These are phyloP conservation scores for Heteromurus nitidus DNA, from an alignment of 2,888 invertebrate genomes.

Conservation along the genomic window DNA sequence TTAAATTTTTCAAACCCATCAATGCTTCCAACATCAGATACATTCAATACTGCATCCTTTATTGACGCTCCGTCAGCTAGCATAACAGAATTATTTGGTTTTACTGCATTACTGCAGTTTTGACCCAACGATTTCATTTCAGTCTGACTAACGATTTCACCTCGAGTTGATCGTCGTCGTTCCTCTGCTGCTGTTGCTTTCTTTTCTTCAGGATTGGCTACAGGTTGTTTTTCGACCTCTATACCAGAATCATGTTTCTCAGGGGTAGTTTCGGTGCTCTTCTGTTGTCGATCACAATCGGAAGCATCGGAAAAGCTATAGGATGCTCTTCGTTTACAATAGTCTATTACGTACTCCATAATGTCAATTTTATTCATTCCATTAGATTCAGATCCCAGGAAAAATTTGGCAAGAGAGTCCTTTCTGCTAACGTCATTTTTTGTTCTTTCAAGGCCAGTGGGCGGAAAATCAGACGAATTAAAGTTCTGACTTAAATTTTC, in stretches of 20 bases:
- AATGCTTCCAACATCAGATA: constrained; percentile 31
- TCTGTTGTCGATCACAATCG: background rate
- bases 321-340: constrained; percentile 54
- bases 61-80: constrained; percentile 4
- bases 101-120: background rate
- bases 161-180: background rate
- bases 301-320: constrained; percentile 26
- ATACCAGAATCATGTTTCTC: constrained; percentile 34
- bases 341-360: constrained; percentile 60
- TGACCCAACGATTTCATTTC: too few species aligned
- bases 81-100: constrained; percentile 17
- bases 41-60: background rate
- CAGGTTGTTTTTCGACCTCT: background rate
- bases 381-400: constrained; percentile 55
- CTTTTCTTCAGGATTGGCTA: background rate
- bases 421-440: constrained; percentile 19
- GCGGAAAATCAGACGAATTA: background rate
- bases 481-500: background rate
- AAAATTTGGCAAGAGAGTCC: constrained; percentile 54
- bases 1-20: constrained; percentile 52
- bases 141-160: background rate
- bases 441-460: background rate
- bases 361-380: constrained; percentile 54
- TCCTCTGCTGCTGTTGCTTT: background rate
- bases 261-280: background rate